Evolutionary conservation across 2,888 invertebrate species (phyloP).

Genomic region (Pseudeuparius sepicola): DNA sequence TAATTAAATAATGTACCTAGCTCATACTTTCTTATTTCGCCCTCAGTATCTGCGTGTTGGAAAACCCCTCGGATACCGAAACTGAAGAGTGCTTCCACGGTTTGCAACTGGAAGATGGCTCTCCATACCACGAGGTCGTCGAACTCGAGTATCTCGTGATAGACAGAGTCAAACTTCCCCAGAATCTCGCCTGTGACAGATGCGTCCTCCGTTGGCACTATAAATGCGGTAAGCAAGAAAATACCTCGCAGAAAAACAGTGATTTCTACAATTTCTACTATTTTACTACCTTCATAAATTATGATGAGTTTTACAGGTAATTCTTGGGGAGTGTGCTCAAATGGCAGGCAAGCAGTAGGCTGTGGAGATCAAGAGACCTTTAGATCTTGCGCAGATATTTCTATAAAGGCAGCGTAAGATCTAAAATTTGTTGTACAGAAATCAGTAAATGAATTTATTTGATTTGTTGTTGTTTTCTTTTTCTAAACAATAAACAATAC

Average conservation of each 20-base stretch:
- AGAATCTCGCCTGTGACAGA: conserved; percentile 36
- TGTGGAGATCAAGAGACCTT: conserved; percentile 38
- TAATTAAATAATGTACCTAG: neutral
- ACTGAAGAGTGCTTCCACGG: conserved; percentile 39
- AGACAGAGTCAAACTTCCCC: conserved; percentile 37
- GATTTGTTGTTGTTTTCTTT: no score
- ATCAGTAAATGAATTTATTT: no score
- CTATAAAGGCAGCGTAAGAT: no score
- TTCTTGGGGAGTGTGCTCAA: conserved; percentile 35
- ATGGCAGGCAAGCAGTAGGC: conserved; percentile 32
- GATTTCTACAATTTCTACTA: no score
- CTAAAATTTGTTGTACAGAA: no score
- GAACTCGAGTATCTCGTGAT: no score
- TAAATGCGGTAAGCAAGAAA: conserved; percentile 20
- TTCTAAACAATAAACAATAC: no score
- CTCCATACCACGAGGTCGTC: no score
- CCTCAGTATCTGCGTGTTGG: conserved; percentile 36
- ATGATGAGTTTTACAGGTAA: no score
- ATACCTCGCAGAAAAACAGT: neutral
- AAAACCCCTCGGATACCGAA: conserved; percentile 32
- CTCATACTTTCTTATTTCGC: conserved; percentile 2
- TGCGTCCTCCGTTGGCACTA: conserved; percentile 45
- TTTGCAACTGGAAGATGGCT: conserved; percentile 33
- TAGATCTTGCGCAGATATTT: conserved; percentile 37
- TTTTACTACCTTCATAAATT: no score